Evolutionary conservation across 37 sponge, comb jelly and placozoan species (phyloP).

Genomic region (Beroe ovata): DNA sequence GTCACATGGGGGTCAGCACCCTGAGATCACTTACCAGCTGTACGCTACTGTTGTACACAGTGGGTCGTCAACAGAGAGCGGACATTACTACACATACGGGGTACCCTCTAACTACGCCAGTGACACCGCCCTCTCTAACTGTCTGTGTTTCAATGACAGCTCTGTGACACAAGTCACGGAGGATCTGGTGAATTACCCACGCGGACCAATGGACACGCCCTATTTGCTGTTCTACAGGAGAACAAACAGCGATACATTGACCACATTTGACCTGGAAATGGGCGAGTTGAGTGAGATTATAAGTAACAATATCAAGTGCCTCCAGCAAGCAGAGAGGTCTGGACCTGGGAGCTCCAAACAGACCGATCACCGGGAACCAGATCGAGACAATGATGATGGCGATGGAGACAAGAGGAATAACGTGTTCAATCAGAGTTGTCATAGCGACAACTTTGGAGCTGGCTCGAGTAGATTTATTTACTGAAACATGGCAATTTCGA

Average conservation of each 20-base stretch:
- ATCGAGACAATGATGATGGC: constrained; percentile 4
- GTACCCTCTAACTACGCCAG: constrained; percentile 29
- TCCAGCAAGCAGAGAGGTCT: neutral
- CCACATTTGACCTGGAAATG: constrained; percentile 14
- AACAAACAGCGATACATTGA: neutral
- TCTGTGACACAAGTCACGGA: neutral
- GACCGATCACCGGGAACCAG: neutral
- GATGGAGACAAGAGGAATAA: neutral
- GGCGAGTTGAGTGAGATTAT: constrained; percentile 12
- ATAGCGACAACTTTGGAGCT: constrained; percentile 8
- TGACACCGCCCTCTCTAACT: neutral
- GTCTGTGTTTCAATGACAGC: constrained; percentile 52
- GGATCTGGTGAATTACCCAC: constrained; percentile 15
- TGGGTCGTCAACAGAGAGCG: constrained; percentile 41
- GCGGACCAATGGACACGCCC: constrained; percentile 4
- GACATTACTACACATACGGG: constrained; percentile 66
- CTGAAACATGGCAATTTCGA: too few species aligned
- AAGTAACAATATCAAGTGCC: neutral
- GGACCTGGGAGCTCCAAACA: neutral
- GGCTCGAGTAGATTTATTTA: constrained; percentile 52
- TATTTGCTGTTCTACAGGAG: constrained; percentile 44
- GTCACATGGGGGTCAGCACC: neutral
- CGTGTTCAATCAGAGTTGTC: neutral
- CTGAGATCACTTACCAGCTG: neutral
- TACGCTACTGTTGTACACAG: constrained; percentile 58